phyloP scores from a whole-genome alignment of 30 jellyfish, hydroid and myxozoan genomes.

The Hydra vulgaris region DNA sequence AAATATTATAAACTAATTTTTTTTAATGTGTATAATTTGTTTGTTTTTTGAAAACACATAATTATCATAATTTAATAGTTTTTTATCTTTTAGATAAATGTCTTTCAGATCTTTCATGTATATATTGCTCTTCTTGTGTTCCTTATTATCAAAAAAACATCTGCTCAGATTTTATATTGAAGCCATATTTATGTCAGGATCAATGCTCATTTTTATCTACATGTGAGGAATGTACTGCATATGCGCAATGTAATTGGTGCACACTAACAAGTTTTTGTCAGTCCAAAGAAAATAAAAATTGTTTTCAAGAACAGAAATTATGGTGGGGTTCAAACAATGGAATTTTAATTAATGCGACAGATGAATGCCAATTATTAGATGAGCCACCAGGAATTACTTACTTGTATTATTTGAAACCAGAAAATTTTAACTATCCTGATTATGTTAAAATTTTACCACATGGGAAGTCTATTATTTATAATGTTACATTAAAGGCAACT shows the following conservation, averaged over 20 bases:
- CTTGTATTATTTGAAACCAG: constrained; percentile 28
- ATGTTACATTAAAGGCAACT: neutral
- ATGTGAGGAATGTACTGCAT: constrained; percentile 47
- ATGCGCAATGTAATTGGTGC: constrained; percentile 25
- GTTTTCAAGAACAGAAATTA: neutral
- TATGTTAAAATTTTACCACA: constrained; percentile 14
- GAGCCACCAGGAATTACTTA: constrained; percentile 52
- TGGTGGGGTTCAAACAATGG: constrained; percentile 52
- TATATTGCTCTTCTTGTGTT: constrained; percentile 52
- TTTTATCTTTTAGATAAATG: constrained; percentile 38
- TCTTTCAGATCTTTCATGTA: constrained; percentile 63
- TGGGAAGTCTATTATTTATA: neutral
- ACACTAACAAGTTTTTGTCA: constrained; percentile 4
- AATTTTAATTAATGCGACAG: constrained; percentile 7
- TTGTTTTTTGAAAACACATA: neutral
- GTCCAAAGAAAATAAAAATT: neutral
- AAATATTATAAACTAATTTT: too few relatives aligned
- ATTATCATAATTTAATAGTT: neutral
- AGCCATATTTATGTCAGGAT: constrained; percentile 28
- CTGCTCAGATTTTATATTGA: constrained; percentile 30
- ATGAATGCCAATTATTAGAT: constrained; percentile 32
- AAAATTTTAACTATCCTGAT: constrained; percentile 51
- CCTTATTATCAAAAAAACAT: constrained; percentile 9
- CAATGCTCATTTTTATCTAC: constrained; percentile 41
- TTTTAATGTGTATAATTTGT: too few relatives aligned